These are phyloP conservation scores for Gobionotothen gibberifrons DNA, from an alignment of 2,797 vertebrate genomes.

Conservation along the genomic window DNA sequence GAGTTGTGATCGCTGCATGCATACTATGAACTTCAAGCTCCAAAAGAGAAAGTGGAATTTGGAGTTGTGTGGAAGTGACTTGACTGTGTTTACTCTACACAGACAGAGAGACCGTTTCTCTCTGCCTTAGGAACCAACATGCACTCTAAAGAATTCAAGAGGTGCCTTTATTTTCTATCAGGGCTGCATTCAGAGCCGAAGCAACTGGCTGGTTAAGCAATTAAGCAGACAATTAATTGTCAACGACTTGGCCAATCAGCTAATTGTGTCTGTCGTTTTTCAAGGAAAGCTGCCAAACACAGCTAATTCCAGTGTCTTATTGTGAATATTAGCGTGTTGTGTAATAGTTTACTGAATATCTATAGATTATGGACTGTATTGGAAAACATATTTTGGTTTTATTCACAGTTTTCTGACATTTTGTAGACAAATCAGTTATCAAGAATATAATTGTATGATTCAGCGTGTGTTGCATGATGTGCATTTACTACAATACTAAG, in stretches of 20 bases:
- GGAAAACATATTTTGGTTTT: no score
- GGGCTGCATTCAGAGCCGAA: not conserved
- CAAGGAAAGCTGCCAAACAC: not conserved
- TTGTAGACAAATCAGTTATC: not conserved
- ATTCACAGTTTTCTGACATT: not conserved
- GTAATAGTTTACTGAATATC: not conserved
- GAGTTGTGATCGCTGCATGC: not conserved
- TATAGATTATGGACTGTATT: not conserved
- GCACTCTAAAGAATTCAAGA: not conserved
- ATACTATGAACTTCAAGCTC: not conserved
- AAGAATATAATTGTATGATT: not conserved
- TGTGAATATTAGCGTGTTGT: not conserved
- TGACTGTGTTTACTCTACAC: not conserved
- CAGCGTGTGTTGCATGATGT: not conserved
- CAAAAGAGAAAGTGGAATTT: conserved; percentile 18
- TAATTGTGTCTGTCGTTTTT: not conserved
- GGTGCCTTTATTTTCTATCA: not conserved
- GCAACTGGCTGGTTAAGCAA: not conserved
- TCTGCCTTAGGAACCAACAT: not conserved
- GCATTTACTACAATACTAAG: not conserved
- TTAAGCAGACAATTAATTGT: not conserved
- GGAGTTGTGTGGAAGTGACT: not conserved
- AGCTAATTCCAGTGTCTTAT: not conserved
- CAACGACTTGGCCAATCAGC: not conserved
- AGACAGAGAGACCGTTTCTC: not conserved